phyloP scores from a whole-genome alignment of 1,140 invertebrate species.

The Aphelenchoides fujianensis region DNA sequence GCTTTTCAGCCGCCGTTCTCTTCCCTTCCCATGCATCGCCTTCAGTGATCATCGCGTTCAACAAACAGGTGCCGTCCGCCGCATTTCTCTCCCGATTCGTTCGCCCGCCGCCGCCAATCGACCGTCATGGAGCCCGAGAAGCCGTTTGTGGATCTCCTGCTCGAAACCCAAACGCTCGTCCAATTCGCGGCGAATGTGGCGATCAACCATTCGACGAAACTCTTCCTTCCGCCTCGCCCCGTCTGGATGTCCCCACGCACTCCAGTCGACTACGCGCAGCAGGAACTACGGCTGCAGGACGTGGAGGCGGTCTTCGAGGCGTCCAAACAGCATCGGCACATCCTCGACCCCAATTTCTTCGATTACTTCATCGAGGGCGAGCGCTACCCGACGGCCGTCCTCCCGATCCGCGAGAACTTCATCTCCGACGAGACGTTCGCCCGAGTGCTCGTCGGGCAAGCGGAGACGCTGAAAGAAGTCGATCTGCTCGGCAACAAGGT shows the following conservation, averaged over 20 bases:
- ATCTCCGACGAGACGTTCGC: slow-evolving; percentile 7
- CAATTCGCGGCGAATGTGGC: neutral
- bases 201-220: neutral
- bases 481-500: slow-evolving; percentile 7
- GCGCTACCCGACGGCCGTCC: slow-evolving; percentile 3
- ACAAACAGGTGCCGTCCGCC: neutral
- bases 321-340: neutral
- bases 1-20: neutral
- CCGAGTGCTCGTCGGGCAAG: slow-evolving; percentile 5
- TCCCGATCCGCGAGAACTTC: slow-evolving; percentile 1
- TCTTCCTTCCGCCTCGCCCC: neutral
- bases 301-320: slow-evolving; percentile 11
- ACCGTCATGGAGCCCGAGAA: neutral
- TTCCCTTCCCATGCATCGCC: neutral
- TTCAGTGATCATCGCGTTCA: neutral
- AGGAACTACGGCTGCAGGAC: neutral
- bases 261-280: neutral
- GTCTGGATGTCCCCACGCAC: neutral
- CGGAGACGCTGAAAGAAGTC: neutral
- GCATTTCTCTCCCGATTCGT: too few species aligned
- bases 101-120: neutral
- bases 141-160: neutral
- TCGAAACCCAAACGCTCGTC: neutral
- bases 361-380: slow-evolving; percentile 1
- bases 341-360: neutral